Conservation (phyloP, 2,888 invertebrate species). For the Aleiodes leptofemur region DNA sequence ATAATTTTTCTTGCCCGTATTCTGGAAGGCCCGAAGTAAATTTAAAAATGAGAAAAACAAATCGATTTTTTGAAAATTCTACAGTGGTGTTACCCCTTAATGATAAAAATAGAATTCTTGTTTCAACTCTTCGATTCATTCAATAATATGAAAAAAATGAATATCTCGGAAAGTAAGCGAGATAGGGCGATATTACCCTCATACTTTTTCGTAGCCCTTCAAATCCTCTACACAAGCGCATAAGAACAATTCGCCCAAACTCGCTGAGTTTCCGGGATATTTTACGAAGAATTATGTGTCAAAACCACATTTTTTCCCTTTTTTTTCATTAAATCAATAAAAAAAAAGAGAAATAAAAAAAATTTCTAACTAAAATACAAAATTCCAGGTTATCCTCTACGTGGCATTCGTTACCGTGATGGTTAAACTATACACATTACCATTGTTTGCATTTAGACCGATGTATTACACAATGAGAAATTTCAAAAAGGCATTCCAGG, state of each 20-base stretch:
- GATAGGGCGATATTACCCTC: too few relatives aligned
- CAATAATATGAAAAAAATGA: too few relatives aligned
- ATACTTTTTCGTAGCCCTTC: neutral
- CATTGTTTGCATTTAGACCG: slow-evolving; percentile 97
- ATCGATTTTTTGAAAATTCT: too few relatives aligned
- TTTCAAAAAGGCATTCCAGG: slow-evolving; percentile 98
- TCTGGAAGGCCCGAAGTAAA: too few relatives aligned
- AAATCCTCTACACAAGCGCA: neutral
- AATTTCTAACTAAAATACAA: slow-evolving; percentile 23
- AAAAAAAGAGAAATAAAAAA: neutral
- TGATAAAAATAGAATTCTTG: too few relatives aligned
- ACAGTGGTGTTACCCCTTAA: too few relatives aligned
- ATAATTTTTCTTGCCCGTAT: too few relatives aligned
- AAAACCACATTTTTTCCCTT: neutral
- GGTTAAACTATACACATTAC: slow-evolving; percentile 97
- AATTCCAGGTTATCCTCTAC: slow-evolving; percentile 84
- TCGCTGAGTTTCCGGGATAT: neutral
- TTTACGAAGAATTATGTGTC: neutral
- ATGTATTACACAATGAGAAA: slow-evolving; percentile 99
- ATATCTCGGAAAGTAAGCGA: too few relatives aligned
- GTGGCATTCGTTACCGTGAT: slow-evolving; percentile 95
- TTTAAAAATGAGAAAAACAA: too few relatives aligned
- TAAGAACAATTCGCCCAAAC: neutral
- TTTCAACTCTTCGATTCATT: too few relatives aligned
- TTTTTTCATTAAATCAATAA: slow-evolving; percentile 13